A percentile compares a stretch with the other conserved stretches of the same genome.
Conservation (phyloP, 1,140 invertebrate species). For the Lepidurus arcticus region DNA sequence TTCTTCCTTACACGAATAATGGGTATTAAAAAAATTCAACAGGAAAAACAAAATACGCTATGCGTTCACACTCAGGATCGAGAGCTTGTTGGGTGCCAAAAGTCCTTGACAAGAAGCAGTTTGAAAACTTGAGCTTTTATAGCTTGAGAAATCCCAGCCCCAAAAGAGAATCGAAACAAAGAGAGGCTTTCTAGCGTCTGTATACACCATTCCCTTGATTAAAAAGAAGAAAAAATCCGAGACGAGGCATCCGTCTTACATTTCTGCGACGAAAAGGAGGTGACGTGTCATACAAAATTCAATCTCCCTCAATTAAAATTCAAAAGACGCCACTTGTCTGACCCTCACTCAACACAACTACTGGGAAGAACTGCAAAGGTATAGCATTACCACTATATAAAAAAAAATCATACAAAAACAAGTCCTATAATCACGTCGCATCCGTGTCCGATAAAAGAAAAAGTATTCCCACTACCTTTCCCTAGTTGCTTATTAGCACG, state of each 20-base stretch:
- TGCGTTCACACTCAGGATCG: background rate
- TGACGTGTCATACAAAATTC: background rate
- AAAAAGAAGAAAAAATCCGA: background rate
- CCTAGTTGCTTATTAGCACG: conserved; percentile 11
- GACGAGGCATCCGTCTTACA: background rate
- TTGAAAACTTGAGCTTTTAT: background rate
- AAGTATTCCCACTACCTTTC: background rate
- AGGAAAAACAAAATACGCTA: background rate
- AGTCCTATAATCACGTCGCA: background rate
- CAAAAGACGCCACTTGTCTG: background rate
- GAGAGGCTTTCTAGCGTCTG: background rate
- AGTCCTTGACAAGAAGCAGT: conserved; percentile 4
- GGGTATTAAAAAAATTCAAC: background rate
- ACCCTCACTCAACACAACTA: background rate
- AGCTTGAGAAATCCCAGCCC: background rate
- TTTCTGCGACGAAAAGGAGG: background rate
- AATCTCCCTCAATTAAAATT: conserved; percentile 1
- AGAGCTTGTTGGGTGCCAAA: background rate
- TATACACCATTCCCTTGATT: background rate
- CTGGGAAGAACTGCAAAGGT: background rate
- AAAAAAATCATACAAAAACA: background rate
- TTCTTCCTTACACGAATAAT: background rate
- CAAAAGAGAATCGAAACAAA: background rate
- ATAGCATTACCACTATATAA: background rate
- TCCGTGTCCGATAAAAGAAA: background rate